Conservation (phyloP, 2,888 invertebrate genomes). For the Melieria picta region DNA sequence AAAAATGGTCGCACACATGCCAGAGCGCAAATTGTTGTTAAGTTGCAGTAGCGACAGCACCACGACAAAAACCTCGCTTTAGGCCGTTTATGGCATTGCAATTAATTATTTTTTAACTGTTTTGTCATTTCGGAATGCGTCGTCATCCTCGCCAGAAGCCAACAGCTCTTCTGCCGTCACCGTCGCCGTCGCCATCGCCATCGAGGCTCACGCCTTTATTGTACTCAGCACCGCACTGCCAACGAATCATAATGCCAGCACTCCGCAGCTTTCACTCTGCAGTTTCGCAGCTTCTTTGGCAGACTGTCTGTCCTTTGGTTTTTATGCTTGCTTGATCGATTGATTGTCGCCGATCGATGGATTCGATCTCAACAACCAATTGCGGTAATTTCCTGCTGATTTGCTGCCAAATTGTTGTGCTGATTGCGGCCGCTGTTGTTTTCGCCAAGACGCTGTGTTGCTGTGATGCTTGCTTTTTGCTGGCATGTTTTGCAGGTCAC, state of each 20-base stretch:
- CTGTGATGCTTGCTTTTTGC: not conserved
- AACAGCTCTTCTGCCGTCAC: conserved; percentile 21
- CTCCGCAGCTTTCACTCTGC: conserved; percentile 15
- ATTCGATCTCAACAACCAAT: conserved; percentile 58
- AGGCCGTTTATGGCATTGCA: conserved; percentile 66
- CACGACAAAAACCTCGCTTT: conserved; percentile 48
- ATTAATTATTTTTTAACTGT: conserved; percentile 68
- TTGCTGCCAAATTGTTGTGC: conserved; percentile 55
- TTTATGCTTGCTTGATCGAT: conserved; percentile 62
- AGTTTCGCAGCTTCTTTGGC: conserved; percentile 54
- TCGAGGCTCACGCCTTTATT: not conserved
- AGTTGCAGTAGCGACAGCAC: conserved; percentile 39
- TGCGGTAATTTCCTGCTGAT: conserved; percentile 65
- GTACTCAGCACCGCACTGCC: not conserved
- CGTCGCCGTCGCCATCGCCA: conserved; percentile 8
- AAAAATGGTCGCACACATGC: conserved; percentile 59
- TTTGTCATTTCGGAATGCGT: conserved; percentile 64
- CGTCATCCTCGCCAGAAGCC: conserved; percentile 32
- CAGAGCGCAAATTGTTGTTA: conserved; percentile 50
- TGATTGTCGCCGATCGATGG: conserved; percentile 55
- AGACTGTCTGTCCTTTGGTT: conserved; percentile 44
- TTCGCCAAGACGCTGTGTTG: not conserved
- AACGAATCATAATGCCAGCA: conserved; percentile 12
- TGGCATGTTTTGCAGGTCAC: not conserved
- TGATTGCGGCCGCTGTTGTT: conserved; percentile 28